Conservation (phyloP, 2,888 invertebrate genomes). For the Hydriomena furcata region DNA sequence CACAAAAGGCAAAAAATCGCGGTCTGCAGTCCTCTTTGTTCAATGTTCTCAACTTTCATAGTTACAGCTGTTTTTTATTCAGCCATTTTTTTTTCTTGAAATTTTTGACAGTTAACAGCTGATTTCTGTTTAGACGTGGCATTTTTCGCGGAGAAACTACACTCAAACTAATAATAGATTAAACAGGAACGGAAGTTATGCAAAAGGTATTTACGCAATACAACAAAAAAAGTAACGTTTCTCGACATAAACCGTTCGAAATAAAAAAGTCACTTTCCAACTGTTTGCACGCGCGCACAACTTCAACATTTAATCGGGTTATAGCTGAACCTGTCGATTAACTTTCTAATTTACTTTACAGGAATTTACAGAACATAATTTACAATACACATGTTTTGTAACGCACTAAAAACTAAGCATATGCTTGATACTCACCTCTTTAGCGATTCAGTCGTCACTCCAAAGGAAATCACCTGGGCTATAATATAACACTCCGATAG, state of each 20-base stretch:
- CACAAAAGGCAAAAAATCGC: conserved; percentile 34
- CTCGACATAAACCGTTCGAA: conserved; percentile 35
- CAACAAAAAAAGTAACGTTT: conserved; percentile 21
- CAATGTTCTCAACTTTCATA: not conserved
- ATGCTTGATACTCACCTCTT: conserved; percentile 38
- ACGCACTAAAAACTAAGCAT: conserved; percentile 46
- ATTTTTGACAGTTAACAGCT: conserved; percentile 35
- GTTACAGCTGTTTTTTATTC: conserved; percentile 10
- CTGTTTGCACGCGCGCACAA: not conserved
- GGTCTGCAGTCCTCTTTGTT: conserved; percentile 21
- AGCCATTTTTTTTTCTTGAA: conserved; percentile 5
- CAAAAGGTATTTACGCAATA: conserved; percentile 28
- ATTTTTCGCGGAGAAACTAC: conserved; percentile 10
- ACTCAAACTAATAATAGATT: not conserved
- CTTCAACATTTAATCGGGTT: conserved; percentile 39
- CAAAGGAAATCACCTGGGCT: conserved; percentile 74
- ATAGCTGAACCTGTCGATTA: conserved; percentile 43
- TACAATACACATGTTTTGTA: conserved; percentile 31
- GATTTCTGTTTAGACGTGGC: conserved; percentile 36
- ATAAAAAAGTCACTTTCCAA: conserved; percentile 33
- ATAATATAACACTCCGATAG: conserved; percentile 81
- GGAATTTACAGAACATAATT: conserved; percentile 32
- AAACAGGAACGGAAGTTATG: not conserved
- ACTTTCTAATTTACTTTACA: conserved; percentile 58
- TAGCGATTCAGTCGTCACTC: conserved; percentile 58